Evolutionary conservation across 1,140 invertebrate species (phyloP).

Genomic region (Scaptomyza montana): DNA sequence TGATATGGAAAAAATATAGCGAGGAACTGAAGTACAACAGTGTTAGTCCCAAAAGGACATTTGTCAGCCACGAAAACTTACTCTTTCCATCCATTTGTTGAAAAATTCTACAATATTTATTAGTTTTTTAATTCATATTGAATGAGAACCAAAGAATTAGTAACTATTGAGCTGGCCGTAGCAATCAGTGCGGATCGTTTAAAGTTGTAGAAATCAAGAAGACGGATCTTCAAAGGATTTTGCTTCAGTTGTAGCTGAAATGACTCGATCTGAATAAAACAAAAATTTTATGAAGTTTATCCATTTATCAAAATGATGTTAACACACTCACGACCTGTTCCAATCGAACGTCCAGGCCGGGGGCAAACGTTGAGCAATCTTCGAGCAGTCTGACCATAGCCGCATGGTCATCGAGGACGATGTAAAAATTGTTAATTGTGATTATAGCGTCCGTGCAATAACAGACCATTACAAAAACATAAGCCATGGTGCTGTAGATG

Average conservation of each 20-base stretch:
- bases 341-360: constrained; percentile 23
- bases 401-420: constrained; percentile 13
- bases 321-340: constrained; percentile 7
- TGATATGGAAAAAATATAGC: not conserved
- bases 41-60: not conserved
- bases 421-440: constrained; percentile 5
- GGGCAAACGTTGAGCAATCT: constrained; percentile 10
- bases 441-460: constrained; percentile 37
- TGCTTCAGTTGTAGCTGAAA: constrained; percentile 44
- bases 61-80: too few relatives aligned
- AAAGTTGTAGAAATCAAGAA: constrained; percentile 14
- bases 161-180: constrained; percentile 39
- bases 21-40: not conserved
- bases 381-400: constrained; percentile 27
- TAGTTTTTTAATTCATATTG: constrained; percentile 50
- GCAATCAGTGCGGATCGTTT: constrained; percentile 8
- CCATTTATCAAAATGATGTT: too few relatives aligned
- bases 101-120: not conserved
- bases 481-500: not conserved
- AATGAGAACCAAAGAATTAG: constrained; percentile 42
- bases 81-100: too few relatives aligned
- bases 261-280: constrained; percentile 33
- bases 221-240: constrained; percentile 30
- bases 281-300: not conserved
- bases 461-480: not conserved